A percentile compares a stretch with the other conserved stretches of the same genome.
Evolutionary conservation across 2,113 vertebrate genomes (phyloP).

Genomic region (Electrona antarctica): DNA sequence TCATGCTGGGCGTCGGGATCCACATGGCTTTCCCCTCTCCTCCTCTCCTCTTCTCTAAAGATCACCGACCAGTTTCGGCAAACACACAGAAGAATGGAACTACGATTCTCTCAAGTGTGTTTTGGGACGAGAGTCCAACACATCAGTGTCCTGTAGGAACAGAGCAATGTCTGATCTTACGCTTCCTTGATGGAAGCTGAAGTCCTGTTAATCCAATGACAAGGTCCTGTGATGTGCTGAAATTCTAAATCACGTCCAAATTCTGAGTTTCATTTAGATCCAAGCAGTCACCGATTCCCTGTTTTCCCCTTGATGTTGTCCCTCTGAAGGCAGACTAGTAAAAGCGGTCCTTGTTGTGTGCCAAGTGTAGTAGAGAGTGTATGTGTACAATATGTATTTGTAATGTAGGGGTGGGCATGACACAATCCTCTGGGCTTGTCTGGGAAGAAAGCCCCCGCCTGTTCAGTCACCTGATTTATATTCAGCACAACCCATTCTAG

Average conservation of each 20-base stretch:
- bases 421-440: slow-evolving; percentile 74
- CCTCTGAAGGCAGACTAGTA: slow-evolving; percentile 48
- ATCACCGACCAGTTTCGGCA: slow-evolving; percentile 43
- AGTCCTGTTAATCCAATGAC: slow-evolving; percentile 7
- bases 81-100: slow-evolving; percentile 17
- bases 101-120: slow-evolving; percentile 5
- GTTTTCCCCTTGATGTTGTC: slow-evolving; percentile 29
- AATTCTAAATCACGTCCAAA: slow-evolving; percentile 14
- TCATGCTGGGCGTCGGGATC: slow-evolving; percentile 69
- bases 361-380: slow-evolving; percentile 47
- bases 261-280: slow-evolving; percentile 5
- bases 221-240: neutral
- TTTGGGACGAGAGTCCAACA: neutral
- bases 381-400: slow-evolving; percentile 25
- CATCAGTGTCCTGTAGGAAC: neutral
- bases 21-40: slow-evolving; percentile 68
- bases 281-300: slow-evolving; percentile 20
- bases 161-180: neutral
- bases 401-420: slow-evolving; percentile 74
- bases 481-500: slow-evolving; percentile 75
- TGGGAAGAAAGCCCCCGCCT: slow-evolving; percentile 70
- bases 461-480: slow-evolving; percentile 84
- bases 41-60: slow-evolving; percentile 42
- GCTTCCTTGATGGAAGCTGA: neutral
- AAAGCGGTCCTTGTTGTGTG: slow-evolving; percentile 62